Evolutionary conservation across 2,888 invertebrate genomes (phyloP).

Genomic region (Erebia palarica): DNA sequence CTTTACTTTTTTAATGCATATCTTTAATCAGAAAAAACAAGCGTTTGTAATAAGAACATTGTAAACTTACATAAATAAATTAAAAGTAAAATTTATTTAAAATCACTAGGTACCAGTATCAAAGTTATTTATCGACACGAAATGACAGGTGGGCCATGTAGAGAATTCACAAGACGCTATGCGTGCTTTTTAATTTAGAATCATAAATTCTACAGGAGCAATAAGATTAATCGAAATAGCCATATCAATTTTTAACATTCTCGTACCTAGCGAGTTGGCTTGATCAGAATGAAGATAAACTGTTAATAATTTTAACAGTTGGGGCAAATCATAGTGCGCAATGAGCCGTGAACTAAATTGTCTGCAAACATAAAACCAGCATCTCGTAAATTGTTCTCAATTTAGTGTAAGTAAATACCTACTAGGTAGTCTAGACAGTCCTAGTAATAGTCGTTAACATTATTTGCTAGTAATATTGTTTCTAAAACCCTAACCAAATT

Average conservation of each 20-base stretch:
- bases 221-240: constrained; percentile 27
- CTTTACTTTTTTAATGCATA: not conserved
- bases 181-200: constrained; percentile 30
- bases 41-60: not conserved
- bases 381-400: constrained; percentile 73
- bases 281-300: constrained; percentile 34
- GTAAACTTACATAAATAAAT: not conserved
- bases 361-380: constrained; percentile 70
- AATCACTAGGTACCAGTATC: constrained; percentile 15
- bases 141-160: constrained; percentile 31
- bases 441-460: constrained; percentile 29
- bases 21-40: not conserved
- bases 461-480: constrained; percentile 31
- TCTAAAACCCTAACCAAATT: not conserved
- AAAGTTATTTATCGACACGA: constrained; percentile 29
- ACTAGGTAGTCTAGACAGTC: constrained; percentile 37
- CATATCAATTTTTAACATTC: constrained; percentile 28
- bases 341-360: constrained; percentile 71
- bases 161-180: constrained; percentile 21
- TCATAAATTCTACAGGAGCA: constrained; percentile 29
- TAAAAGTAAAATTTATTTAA: not conserved
- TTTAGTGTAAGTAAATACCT: constrained; percentile 48
- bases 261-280: constrained; percentile 22
- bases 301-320: constrained; percentile 32
- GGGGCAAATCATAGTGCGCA: constrained; percentile 54